A percentile compares a stretch with the other conserved stretches of the same genome.
Conservation (phyloP, 2,113 vertebrate species). For the Aplodontia rufa region DNA sequence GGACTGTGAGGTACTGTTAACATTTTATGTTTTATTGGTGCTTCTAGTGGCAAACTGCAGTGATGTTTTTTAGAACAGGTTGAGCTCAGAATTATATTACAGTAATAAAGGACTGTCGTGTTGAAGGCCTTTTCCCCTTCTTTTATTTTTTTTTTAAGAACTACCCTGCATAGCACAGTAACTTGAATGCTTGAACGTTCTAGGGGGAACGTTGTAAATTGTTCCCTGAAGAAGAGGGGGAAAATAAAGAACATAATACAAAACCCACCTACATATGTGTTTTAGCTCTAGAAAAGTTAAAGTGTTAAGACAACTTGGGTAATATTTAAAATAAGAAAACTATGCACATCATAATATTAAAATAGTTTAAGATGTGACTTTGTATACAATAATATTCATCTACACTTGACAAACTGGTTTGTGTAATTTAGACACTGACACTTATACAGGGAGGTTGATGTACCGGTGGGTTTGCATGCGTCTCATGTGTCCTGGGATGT, state of each 20-base stretch:
- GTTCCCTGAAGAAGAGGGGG: neutral
- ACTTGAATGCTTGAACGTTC: neutral
- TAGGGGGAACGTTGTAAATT: conserved; percentile 25
- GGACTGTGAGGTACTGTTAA: neutral
- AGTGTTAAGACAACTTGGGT: neutral
- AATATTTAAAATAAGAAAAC: conserved; percentile 23
- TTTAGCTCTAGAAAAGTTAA: conserved; percentile 48
- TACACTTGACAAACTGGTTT: neutral
- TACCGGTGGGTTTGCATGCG: neutral
- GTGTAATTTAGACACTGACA: neutral
- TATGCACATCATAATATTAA: neutral
- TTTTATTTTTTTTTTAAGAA: conserved; percentile 12
- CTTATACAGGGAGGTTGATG: neutral
- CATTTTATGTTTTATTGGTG: conserved; percentile 59
- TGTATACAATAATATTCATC: neutral
- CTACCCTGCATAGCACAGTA: neutral
- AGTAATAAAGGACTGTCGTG: conserved; percentile 55
- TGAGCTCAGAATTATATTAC: conserved; percentile 52
- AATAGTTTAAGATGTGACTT: neutral
- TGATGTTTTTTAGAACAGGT: conserved; percentile 36
- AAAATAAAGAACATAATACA: neutral
- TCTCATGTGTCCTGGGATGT: neutral
- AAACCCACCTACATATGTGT: too few species aligned
- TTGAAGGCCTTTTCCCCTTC: neutral
- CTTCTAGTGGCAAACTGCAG: conserved; percentile 38